Evolutionary conservation across 2,797 vertebrate species (phyloP), one percentile per base, ranked within the genome.

Genomic region (Psittacula echo): DNA sequence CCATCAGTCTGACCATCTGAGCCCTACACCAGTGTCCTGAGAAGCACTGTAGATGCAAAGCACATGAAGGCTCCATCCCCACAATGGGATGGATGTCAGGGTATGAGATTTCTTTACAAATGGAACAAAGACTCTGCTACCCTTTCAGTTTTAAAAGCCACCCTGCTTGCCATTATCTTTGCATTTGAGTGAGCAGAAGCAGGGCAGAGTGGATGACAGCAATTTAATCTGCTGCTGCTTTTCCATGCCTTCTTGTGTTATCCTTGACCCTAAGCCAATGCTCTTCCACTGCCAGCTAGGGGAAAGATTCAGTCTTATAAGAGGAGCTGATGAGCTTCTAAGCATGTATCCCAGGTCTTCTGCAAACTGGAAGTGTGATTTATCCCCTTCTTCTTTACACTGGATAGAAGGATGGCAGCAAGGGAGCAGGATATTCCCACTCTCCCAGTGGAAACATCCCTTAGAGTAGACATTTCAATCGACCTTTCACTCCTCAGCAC

Each of bases 1-100:
- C 56, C 66, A 34, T 7, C 44, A n/a, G 3, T 23, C 47, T 27
- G 22, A 48, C 32, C 22, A 2, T 24, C 41, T 12, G 12, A 80
- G 82, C 58, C 30, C 53, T 58, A 3, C 26, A 32, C 12, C 39
- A 26, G 15, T 5, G 44, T 20, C 85, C n/a, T 34, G 29, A 72
- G 65, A 51, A 54, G 8, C 41, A 11, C 19, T 2, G 1, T 1
- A 32, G 71, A 17, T n/a, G 23, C 30, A 44, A 54, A 65, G 11
- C 22, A 26, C 13, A 3, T 1, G 13, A 37, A 29, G 60, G n/a
- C 11, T 48, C 45, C 39, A 11, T 61, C 76, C 45, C 3, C 39
- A 26, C 0, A 0, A 6, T 30, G 30, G 5, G 30, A 3, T 58
- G 48, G 73, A 24, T 42, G 10, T 14, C 50, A 50, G 0, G 0